These are phyloP conservation scores for Lochmaea capreae DNA, from an alignment of 2,888 invertebrate genomes.

Conservation along the genomic window DNA sequence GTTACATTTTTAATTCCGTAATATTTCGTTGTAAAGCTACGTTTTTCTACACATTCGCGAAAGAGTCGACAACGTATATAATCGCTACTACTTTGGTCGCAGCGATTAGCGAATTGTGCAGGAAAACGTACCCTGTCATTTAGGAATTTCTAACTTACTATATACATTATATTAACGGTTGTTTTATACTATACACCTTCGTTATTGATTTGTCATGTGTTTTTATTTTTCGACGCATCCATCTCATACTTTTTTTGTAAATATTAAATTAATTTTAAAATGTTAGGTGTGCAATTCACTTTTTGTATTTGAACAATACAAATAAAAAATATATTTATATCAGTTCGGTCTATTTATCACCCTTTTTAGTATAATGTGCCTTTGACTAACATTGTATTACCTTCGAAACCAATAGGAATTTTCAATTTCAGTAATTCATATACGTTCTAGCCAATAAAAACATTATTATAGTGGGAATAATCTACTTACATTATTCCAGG, in stretches of 20 bases:
- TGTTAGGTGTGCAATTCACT: conserved; percentile 53
- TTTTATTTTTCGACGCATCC: conserved; percentile 6
- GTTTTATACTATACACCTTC: conserved; percentile 30
- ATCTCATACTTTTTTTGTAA: conserved; percentile 39
- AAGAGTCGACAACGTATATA: too few relatives aligned
- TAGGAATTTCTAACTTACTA: conserved; percentile 8
- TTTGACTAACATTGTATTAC: too few relatives aligned
- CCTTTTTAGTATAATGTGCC: too few relatives aligned
- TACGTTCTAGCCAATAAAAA: too few relatives aligned
- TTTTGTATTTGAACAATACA: conserved; percentile 54
- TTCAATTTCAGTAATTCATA: too few relatives aligned
- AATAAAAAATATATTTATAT: conserved; percentile 52
- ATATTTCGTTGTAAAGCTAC: conserved; percentile 37
- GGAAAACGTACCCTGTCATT: not conserved
- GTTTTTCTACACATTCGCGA: too few relatives aligned
- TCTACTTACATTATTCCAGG: too few relatives aligned
- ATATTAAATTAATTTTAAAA: conserved; percentile 51
- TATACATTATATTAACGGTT: conserved; percentile 29
- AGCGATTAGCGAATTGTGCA: too few relatives aligned
- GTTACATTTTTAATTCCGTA: conserved; percentile 35
- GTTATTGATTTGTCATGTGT: conserved; percentile 32
- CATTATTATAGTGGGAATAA: too few relatives aligned
- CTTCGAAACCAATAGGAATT: too few relatives aligned
- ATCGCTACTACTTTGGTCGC: too few relatives aligned
- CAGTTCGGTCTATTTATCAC: not conserved